A percentile compares a stretch with the other conserved stretches of the same genome.
phyloP scores from a whole-genome alignment of 2,888 invertebrate species.

The Disparrhopalites patrizii region DNA sequence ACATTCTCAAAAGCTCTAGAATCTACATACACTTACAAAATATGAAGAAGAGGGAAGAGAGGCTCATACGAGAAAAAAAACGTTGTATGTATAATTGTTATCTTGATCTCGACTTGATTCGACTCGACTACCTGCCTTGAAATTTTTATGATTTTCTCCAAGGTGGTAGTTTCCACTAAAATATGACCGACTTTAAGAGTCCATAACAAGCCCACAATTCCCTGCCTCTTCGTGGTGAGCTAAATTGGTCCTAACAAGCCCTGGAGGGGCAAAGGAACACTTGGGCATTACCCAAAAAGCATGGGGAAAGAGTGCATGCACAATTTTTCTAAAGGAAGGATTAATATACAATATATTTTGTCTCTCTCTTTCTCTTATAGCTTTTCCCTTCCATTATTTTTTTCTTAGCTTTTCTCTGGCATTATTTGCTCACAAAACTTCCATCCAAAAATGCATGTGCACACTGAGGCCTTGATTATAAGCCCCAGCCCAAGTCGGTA shows the following conservation, averaged over 20 bases:
- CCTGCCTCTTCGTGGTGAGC: slow-evolving; percentile 23
- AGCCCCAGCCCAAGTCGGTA: too few relatives aligned
- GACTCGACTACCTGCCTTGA: slow-evolving; percentile 26
- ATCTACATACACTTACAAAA: background rate
- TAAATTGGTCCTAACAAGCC: slow-evolving; percentile 29
- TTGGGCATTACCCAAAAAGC: slow-evolving; percentile 6
- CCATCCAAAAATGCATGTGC: too few relatives aligned
- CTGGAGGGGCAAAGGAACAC: slow-evolving; percentile 21
- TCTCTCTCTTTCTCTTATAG: background rate
- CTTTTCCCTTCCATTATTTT: background rate
- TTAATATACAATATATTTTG: background rate
- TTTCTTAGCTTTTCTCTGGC: background rate
- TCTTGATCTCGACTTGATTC: slow-evolving; percentile 26
- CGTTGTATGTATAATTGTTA: slow-evolving; percentile 20
- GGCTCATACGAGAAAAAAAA: background rate
- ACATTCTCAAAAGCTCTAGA: background rate
- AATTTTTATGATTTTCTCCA: slow-evolving; percentile 25
- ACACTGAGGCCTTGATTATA: too few relatives aligned
- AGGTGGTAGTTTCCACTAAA: slow-evolving; percentile 25
- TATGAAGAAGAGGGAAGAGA: background rate
- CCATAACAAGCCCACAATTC: slow-evolving; percentile 23
- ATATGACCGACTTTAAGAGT: slow-evolving; percentile 25
- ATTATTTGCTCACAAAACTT: too few relatives aligned
- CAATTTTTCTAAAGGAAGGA: background rate
- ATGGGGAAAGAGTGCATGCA: too few relatives aligned